These are phyloP conservation scores for Cyphomyrus discorhynchus DNA, from an alignment of 2,113 vertebrate genomes.

Conservation along the genomic window DNA sequence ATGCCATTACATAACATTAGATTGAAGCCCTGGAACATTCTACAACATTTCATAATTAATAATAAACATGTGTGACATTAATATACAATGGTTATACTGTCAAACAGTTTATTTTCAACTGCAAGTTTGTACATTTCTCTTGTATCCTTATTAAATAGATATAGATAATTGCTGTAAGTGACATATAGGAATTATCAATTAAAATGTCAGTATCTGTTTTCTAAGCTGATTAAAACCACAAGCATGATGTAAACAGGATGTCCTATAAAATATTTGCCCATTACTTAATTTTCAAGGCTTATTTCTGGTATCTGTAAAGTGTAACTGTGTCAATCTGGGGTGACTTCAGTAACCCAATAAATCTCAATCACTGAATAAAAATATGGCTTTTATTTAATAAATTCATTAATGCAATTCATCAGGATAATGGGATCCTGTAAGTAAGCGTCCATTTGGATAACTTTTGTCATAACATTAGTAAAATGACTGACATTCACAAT, in stretches of 20 bases:
- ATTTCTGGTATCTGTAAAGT: background rate
- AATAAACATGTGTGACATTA: background rate
- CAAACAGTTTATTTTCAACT: background rate
- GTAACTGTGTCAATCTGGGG: background rate
- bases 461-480: background rate
- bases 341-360: background rate
- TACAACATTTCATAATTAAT: background rate
- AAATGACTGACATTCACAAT: constrained; percentile 5
- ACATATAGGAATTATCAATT: background rate
- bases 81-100: background rate
- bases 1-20: background rate
- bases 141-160: background rate
- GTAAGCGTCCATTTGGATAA: background rate
- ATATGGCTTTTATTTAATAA: background rate
- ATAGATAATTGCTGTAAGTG: background rate
- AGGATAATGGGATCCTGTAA: background rate
- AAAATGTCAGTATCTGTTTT: background rate
- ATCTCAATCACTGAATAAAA: background rate
- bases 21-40: background rate
- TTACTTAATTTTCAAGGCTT: background rate
- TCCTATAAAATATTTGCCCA: background rate
- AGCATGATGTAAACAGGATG: background rate
- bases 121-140: background rate
- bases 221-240: background rate
- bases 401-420: background rate